Conservation (phyloP, 2,888 invertebrate species). For the Molorchus minor region DNA sequence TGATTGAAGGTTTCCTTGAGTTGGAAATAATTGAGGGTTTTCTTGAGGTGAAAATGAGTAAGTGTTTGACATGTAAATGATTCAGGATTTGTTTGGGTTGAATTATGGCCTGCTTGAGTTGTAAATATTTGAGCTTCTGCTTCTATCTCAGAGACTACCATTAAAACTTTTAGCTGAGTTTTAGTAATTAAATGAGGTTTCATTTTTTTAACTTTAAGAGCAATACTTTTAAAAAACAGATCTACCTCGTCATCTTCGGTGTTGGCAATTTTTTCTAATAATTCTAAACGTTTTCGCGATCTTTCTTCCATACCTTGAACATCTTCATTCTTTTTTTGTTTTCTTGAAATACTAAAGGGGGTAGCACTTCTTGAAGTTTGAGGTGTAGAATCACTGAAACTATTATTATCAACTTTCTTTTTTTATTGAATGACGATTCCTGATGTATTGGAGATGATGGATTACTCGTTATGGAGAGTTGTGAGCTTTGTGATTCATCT, state of each 20-base stretch:
- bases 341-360: background rate
- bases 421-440: background rate
- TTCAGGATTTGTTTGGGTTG: too few species aligned
- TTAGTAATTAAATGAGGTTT: too few species aligned
- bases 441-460: background rate
- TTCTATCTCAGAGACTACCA: too few species aligned
- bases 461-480: background rate
- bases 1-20: too few species aligned
- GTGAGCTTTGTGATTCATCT: background rate
- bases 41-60: background rate
- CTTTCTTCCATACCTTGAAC: slow-evolving; percentile 15
- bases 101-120: too few species aligned
- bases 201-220: slow-evolving; percentile 23
- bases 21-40: background rate
- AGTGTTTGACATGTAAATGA: background rate
- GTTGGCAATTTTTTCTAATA: background rate
- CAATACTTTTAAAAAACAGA: slow-evolving; percentile 20
- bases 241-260: slow-evolving; percentile 18
- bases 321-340: background rate
- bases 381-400: background rate
- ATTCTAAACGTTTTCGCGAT: background rate
- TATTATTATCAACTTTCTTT: background rate
- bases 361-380: background rate
- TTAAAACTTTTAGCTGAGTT: too few species aligned
- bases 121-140: too few species aligned